These are phyloP conservation scores for Myiothlypis chrysogaster DNA, from an alignment of 2,797 vertebrate species.

Conservation along the genomic window DNA sequence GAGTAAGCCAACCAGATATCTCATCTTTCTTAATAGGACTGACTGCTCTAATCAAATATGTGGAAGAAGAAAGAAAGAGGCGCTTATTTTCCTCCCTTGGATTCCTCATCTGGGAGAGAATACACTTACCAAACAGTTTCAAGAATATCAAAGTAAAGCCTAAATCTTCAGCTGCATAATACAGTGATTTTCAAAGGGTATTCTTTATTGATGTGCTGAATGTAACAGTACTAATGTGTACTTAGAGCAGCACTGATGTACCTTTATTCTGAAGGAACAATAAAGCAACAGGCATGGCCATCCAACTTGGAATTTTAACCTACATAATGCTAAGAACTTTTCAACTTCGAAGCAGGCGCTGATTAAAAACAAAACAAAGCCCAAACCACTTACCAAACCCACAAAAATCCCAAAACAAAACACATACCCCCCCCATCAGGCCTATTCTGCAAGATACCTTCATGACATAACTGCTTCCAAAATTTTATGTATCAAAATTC, in stretches of 20 bases:
- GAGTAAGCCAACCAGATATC: conserved; percentile 42
- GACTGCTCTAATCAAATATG: conserved; percentile 32
- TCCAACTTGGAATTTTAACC: neutral
- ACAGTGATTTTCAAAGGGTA: neutral
- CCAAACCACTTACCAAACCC: neutral
- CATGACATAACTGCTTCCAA: neutral
- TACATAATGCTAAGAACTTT: neutral
- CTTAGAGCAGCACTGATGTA: neutral
- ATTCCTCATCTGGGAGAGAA: neutral
- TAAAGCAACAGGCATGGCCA: neutral
- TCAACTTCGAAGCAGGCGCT: neutral
- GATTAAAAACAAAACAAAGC: neutral
- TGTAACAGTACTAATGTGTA: neutral
- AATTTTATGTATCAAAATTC: neutral
- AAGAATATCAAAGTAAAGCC: conserved; percentile 23
- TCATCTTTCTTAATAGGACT: neutral
- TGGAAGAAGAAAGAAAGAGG: neutral
- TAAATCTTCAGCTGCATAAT: conserved; percentile 7
- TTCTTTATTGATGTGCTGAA: neutral
- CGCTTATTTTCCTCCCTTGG: neutral
- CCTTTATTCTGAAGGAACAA: neutral
- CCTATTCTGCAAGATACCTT: neutral
- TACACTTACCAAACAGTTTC: neutral
- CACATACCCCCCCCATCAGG: accelerated
- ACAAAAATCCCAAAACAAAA: neutral